phyloP scores from a whole-genome alignment of 2,888 invertebrate species.

The Villa cingulata region DNA sequence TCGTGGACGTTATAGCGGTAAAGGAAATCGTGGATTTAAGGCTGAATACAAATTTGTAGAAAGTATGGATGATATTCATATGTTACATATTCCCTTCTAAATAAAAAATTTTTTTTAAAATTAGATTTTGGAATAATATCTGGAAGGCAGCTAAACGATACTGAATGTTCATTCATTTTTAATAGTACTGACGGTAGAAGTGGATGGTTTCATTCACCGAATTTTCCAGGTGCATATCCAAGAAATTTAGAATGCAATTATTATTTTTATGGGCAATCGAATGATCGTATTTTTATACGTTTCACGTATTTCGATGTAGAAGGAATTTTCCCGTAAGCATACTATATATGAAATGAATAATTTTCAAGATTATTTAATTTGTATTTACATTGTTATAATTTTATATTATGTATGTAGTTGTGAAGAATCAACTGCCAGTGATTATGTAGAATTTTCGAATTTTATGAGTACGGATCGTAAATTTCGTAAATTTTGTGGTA shows the following conservation, averaged over 20 bases:
- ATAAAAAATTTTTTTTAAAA: conserved; percentile 18
- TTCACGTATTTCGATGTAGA: conserved; percentile 90
- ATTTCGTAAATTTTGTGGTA: conserved; percentile 77
- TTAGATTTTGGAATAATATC: conserved; percentile 79
- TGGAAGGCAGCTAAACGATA: conserved; percentile 60
- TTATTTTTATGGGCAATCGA: conserved; percentile 68
- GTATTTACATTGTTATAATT: no score
- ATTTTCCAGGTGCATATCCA: conserved; percentile 82
- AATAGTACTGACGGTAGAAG: conserved; percentile 67
- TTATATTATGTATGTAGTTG: conserved; percentile 47
- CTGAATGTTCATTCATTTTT: conserved; percentile 78
- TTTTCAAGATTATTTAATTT: conserved; percentile 1
- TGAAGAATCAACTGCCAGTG: conserved; percentile 79
- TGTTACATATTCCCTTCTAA: no score
- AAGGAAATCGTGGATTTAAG: conserved; percentile 71
- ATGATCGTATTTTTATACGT: conserved; percentile 67
- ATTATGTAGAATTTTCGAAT: conserved; percentile 94
- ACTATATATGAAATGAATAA: background rate
- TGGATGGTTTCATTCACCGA: conserved; percentile 76
- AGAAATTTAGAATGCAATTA: conserved; percentile 83
- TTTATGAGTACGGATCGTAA: conserved; percentile 81
- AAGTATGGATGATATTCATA: conserved; percentile 63
- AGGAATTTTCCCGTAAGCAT: conserved; percentile 78
- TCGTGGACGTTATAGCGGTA: conserved; percentile 61
- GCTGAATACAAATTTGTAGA: conserved; percentile 79